These are phyloP conservation scores for Malachius bipustulatus DNA, from an alignment of 2,888 invertebrate species.

Conservation along the genomic window DNA sequence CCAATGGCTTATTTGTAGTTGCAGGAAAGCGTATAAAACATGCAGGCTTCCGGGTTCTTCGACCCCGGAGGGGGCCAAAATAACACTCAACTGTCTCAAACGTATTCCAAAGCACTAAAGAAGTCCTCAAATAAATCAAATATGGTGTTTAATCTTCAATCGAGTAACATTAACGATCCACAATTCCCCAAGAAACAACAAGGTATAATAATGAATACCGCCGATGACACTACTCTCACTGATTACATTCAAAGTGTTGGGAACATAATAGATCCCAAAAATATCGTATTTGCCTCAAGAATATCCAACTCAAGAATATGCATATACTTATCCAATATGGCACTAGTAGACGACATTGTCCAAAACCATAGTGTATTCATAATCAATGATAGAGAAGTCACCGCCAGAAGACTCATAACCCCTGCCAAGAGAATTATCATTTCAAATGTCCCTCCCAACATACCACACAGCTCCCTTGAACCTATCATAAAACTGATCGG, in stretches of 20 bases:
- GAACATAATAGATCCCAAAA: neutral
- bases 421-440: conserved; percentile 18
- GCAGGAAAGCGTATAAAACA: no score
- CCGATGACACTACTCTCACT: conserved; percentile 1
- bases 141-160: no score
- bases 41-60: no score
- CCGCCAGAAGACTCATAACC: conserved; percentile 17
- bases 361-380: conserved; percentile 13
- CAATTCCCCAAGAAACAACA: conserved; percentile 7
- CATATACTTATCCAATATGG: conserved; percentile 15
- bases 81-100: no score
- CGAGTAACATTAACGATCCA: no score
- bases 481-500: conserved; percentile 13
- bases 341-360: conserved; percentile 16
- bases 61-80: no score
- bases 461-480: conserved; percentile 17
- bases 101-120: no score
- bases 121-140: no score
- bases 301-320: no score
- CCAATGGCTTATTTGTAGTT: no score
- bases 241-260: conserved; percentile 6
- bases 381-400: conserved; percentile 11
- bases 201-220: conserved; percentile 4
- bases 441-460: conserved; percentile 22
- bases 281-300: conserved; percentile 10